phyloP scores from a whole-genome alignment of 2,113 vertebrate genomes.

The Chloebia gouldiae region DNA sequence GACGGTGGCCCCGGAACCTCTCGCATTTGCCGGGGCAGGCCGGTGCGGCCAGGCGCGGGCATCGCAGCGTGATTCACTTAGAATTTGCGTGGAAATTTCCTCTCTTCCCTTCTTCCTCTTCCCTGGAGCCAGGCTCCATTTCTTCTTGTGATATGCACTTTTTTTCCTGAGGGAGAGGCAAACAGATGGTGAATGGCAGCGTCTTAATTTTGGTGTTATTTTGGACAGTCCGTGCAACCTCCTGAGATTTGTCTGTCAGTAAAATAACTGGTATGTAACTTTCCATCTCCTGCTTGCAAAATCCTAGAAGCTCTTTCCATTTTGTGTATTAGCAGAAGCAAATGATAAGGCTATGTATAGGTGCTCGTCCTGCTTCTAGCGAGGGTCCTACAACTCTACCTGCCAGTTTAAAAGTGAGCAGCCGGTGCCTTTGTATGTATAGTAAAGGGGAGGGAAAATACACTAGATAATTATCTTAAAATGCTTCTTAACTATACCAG shows the following conservation, averaged over 20 bases:
- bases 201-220: conserved; percentile 8
- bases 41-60: not conserved
- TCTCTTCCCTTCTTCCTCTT: not conserved
- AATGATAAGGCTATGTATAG: not conserved
- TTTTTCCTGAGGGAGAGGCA: not conserved
- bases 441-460: not conserved
- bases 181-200: conserved; percentile 57
- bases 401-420: not conserved
- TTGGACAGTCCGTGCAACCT: conserved; percentile 1
- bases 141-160: conserved; percentile 22
- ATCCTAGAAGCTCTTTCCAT: not conserved
- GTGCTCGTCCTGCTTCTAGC: not conserved
- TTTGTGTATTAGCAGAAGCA: not conserved
- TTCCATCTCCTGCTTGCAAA: not conserved
- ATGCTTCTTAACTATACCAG: not conserved
- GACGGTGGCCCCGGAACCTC: not conserved
- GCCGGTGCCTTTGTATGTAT: not conserved
- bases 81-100: conserved; percentile 64
- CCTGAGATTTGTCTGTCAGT: not conserved
- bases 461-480: not conserved
- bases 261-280: not conserved
- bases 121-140: conserved; percentile 41
- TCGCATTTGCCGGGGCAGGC: not conserved
- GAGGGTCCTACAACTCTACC: not conserved
- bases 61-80: conserved; percentile 39